Conservation (phyloP, 2,113 vertebrate genomes). For the Lota lota region DNA sequence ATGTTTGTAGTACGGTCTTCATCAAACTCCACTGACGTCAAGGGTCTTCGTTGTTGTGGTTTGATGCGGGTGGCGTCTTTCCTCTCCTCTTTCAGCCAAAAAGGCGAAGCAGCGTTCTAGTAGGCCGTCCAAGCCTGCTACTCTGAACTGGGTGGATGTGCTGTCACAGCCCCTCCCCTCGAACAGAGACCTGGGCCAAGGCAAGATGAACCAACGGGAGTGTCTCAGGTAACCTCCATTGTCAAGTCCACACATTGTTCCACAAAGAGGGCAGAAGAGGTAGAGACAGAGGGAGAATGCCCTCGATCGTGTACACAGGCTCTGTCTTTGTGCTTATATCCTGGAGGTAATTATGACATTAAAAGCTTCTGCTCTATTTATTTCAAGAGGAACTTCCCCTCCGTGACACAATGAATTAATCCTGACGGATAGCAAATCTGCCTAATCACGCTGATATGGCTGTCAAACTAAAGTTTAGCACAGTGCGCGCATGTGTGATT, state of each 20-base stretch:
- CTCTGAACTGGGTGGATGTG: conserved; percentile 85
- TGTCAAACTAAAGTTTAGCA: conserved; percentile 41
- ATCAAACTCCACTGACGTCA: too few relatives aligned
- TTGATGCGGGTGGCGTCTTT: neutral
- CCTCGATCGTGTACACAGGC: neutral
- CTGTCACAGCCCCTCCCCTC: conserved; percentile 82
- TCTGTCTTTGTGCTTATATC: neutral
- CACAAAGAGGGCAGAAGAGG: too few relatives aligned
- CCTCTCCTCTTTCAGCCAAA: conserved; percentile 49
- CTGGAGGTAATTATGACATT: conserved; percentile 30
- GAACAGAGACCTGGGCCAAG: conserved; percentile 72
- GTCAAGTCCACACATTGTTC: neutral
- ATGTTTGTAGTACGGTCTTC: too few relatives aligned
- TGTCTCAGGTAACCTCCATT: conserved; percentile 48
- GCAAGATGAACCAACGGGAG: conserved; percentile 25
- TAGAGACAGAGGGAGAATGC: neutral
- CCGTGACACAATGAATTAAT: conserved; percentile 47
- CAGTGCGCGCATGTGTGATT: too few relatives aligned
- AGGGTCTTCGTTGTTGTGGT: neutral
- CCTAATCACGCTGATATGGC: conserved; percentile 32
- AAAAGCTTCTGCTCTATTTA: conserved; percentile 29
- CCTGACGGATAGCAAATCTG: conserved; percentile 37
- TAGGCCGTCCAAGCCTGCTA: conserved; percentile 60
- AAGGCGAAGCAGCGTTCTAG: conserved; percentile 72
- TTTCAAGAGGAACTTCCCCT: conserved; percentile 17